Percentiles rank a stretch among this genome's conserved stretches.
Conservation (phyloP, 2,888 invertebrate genomes). For the Diplazon laetatorius region DNA sequence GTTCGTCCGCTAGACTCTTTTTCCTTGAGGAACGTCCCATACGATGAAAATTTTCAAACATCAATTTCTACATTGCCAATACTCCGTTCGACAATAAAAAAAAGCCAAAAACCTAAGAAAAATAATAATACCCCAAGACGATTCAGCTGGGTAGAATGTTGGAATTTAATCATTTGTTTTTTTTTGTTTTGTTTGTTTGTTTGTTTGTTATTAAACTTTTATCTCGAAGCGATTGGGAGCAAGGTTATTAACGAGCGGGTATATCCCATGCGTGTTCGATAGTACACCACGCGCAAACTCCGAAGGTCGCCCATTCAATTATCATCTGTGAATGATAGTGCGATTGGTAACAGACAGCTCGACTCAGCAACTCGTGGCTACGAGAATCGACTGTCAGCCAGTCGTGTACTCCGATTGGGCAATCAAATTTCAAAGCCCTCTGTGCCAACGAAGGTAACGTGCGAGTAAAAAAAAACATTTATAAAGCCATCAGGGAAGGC, state of each 20-base stretch:
- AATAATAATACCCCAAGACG: too few species aligned
- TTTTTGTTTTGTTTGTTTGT: neutral
- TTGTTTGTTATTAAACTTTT: constrained; percentile 18
- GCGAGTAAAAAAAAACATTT: constrained; percentile 54
- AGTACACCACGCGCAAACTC: constrained; percentile 25
- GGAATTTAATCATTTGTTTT: too few species aligned
- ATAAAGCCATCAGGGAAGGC: constrained; percentile 65
- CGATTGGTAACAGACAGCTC: neutral
- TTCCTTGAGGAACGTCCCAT: too few species aligned
- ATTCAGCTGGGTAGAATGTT: neutral
- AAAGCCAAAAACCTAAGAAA: too few species aligned
- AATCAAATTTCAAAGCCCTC: constrained; percentile 50
- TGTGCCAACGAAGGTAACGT: constrained; percentile 20
- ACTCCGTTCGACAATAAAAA: too few species aligned
- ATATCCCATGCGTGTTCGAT: constrained; percentile 22
- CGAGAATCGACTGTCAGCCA: constrained; percentile 56
- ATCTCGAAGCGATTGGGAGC: constrained; percentile 44
- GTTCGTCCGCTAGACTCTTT: too few species aligned
- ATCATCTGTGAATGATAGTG: constrained; percentile 49
- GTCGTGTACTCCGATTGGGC: constrained; percentile 41
- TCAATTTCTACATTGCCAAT: too few species aligned
- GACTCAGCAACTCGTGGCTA: neutral
- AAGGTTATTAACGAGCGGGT: constrained; percentile 39
- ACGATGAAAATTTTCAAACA: too few species aligned
- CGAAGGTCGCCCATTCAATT: constrained; percentile 60